phyloP scores from a whole-genome alignment of 2,797 vertebrate species.

The Falco columbarius region DNA sequence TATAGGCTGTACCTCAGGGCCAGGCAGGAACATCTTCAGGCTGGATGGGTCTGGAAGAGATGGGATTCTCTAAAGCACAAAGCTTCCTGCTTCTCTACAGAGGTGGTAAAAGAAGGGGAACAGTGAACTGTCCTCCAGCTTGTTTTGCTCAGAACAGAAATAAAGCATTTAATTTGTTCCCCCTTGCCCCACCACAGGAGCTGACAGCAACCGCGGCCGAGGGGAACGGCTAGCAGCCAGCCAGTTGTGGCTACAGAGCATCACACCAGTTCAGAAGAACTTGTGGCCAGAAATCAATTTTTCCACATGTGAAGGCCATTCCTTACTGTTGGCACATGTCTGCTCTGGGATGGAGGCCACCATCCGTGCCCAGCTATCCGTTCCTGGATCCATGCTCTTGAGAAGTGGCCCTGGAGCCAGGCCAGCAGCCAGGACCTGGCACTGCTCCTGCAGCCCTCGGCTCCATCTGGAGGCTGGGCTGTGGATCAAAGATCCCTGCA shows the following conservation, averaged over 20 bases:
- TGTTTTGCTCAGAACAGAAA: background rate
- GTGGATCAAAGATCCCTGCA: background rate
- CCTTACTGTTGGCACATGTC: rapidly evolving
- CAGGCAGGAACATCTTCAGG: background rate
- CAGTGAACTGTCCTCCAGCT: background rate
- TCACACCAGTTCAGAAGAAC: rapidly evolving
- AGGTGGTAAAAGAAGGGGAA: background rate
- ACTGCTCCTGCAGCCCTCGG: background rate
- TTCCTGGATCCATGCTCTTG: background rate
- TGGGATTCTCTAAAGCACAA: background rate
- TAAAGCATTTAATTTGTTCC: rapidly evolving
- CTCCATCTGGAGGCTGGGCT: background rate
- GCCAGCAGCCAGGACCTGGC: background rate
- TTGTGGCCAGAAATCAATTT: background rate
- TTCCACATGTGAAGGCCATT: background rate
- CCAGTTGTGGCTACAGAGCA: background rate
- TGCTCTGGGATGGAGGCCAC: background rate
- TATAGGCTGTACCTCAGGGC: background rate
- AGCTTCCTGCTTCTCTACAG: background rate
- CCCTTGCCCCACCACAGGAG: background rate
- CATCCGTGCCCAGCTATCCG: rapidly evolving
- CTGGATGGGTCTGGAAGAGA: background rate
- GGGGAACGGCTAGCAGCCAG: background rate
- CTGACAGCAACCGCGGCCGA: background rate
- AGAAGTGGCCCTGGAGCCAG: background rate